Base-by-base conservation (phyloP, 2,797 vertebrate species). In the Zenarchopterus dispar region DNA sequence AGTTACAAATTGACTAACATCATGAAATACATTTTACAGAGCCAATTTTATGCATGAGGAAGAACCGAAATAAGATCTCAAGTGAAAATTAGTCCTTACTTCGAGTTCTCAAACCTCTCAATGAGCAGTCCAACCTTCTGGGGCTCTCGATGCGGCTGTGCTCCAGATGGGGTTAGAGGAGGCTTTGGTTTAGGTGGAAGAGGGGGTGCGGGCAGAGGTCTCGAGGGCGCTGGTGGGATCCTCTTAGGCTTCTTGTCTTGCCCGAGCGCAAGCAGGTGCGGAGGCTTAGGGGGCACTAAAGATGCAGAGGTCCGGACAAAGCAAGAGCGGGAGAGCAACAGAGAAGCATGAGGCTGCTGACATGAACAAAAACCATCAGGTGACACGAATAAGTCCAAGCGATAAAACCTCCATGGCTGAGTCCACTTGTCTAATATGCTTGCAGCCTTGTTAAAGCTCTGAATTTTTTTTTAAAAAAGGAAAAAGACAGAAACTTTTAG, bases 241-340 rank as follows among this genome's bases (percentile, higher is more conserved):
- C 86, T 80, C 86, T 89, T 91, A 18, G 84, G 89, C 63, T 84
- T 88, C 88, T 90, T 95, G 82, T 94, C 94, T 82, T 94, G 94
- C 54, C 93, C 93, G 49, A 89, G 80, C 77, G 91, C 88, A 84
- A 94, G 93, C 81, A 96, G 94, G 87, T 94, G 92, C 46, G 91
- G 79, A 56, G 94, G 93, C 87, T 97, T 95, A 95, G 94, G 94
- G 92, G 93, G 93, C 90, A 94, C 96, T 98, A 67, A 33, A 44
- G 65, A 65, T 17, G 44, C 26, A 83, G 36, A 28, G 16, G 74
- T 55, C 76, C 62, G 72, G 59, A 55, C 11, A 61, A 67, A 22
- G 46, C 5, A 62, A 63, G 13, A 75, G 18, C 19, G 54, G 36
- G 57, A 84, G 61, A 77, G 36, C 7, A 24, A 57, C n/a, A 75